Conservation (phyloP, 2,797 vertebrate genomes). For the Toxotes lorentzi region DNA sequence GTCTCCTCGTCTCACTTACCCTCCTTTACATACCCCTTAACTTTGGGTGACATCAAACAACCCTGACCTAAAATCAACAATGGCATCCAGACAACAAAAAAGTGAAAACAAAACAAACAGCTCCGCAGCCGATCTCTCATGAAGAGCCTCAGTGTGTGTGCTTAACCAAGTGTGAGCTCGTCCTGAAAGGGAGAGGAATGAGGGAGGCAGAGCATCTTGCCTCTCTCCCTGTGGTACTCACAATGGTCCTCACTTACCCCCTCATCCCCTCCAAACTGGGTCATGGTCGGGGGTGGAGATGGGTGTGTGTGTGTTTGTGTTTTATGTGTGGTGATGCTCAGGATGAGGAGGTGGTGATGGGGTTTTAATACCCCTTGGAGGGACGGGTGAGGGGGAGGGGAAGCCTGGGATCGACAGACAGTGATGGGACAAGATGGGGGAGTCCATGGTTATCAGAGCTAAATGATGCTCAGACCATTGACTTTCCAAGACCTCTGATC, state of each 20-base stretch:
- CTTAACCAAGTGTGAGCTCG: conserved; percentile 77
- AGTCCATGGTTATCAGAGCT: conserved; percentile 36
- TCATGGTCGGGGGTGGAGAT: conserved; percentile 76
- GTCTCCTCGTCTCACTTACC: conserved; percentile 42
- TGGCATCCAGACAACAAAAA: conserved; percentile 44
- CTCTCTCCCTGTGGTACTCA: conserved; percentile 76
- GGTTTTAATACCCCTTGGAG: conserved; percentile 69
- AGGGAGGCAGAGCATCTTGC: conserved; percentile 75
- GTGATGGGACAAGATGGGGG: conserved; percentile 32
- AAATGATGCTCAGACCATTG: conserved; percentile 33
- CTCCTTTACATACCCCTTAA: conserved; percentile 63
- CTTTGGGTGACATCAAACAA: conserved; percentile 60
- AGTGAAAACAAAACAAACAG: conserved; percentile 43
- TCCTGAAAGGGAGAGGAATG: conserved; percentile 71
- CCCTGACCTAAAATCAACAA: conserved; percentile 58
- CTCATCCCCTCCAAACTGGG: conserved; percentile 82
- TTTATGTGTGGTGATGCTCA: conserved; percentile 39
- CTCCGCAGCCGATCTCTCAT: conserved; percentile 38
- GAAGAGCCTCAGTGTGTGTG: conserved; percentile 71
- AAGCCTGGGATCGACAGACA: conserved; percentile 55
- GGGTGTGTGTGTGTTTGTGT: conserved; percentile 26
- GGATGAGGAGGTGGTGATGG: conserved; percentile 45
- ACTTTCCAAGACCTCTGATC: conserved; percentile 43
- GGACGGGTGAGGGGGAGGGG: conserved; percentile 48
- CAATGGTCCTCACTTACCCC: conserved; percentile 82